Conservation (phyloP, 2,888 invertebrate species). For the Eupithecia subfuscata region DNA sequence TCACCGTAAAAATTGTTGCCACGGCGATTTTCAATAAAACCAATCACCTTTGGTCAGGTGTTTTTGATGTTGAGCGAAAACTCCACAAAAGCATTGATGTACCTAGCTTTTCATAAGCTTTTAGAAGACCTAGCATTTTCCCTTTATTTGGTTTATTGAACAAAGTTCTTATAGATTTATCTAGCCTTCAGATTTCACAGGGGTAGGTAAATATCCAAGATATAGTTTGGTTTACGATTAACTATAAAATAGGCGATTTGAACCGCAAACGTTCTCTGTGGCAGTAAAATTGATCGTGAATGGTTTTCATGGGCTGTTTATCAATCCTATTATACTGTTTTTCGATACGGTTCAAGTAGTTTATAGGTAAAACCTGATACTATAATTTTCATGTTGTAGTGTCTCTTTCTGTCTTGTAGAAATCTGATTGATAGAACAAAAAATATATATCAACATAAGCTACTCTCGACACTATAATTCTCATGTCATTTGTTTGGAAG, state of each 20-base stretch:
- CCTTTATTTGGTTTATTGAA: not conserved
- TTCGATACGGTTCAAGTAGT: slow-evolving; percentile 34
- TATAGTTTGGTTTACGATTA: slow-evolving; percentile 28
- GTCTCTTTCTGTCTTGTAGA: not conserved
- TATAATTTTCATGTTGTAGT: not conserved
- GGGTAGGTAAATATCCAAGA: slow-evolving; percentile 1
- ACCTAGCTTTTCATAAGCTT: not conserved
- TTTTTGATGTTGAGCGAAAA: not conserved
- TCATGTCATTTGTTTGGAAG: not conserved
- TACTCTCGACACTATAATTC: not conserved
- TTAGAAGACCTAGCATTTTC: not conserved
- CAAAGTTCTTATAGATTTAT: not conserved
- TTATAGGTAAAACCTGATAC: slow-evolving; percentile 10
- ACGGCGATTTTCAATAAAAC: not conserved
- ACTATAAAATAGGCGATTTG: slow-evolving; percentile 37
- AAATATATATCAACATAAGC: not conserved
- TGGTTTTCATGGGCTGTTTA: slow-evolving; percentile 35
- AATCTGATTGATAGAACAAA: not conserved
- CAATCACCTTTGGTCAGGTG: not conserved
- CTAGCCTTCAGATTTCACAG: not conserved
- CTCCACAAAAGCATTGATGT: not conserved
- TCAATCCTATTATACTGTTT: slow-evolving; percentile 36
- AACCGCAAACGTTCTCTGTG: slow-evolving; percentile 28
- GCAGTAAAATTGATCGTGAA: slow-evolving; percentile 36
- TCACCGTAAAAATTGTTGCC: not conserved